A percentile compares a stretch with the other conserved stretches of the same genome.
Conservation (phyloP, 37 sponge, comb jelly and placozoan species). For the Ephydatia muelleri region DNA sequence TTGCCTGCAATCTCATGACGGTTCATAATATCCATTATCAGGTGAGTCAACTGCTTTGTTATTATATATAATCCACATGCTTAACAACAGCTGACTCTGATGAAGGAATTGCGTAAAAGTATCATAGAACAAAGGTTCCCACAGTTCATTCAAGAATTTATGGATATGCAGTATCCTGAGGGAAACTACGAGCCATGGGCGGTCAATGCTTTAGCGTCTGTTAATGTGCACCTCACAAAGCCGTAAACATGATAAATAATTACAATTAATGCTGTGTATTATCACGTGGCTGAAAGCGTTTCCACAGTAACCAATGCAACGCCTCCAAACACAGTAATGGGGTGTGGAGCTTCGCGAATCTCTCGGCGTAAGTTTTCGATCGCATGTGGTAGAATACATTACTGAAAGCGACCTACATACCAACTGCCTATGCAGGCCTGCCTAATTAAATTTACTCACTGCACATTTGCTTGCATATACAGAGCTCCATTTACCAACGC, state of each 20-base stretch:
- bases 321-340: background rate
- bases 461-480: background rate
- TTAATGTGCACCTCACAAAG: constrained; percentile 53
- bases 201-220: constrained; percentile 85
- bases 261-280: background rate
- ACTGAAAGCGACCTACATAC: too few species aligned
- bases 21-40: constrained; percentile 87
- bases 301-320: background rate
- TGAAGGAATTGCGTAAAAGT: constrained; percentile 70
- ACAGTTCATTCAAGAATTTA: constrained; percentile 74
- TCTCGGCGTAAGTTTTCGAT: background rate
- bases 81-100: constrained; percentile 68
- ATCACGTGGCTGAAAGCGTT: background rate
- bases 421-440: too few species aligned
- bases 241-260: too few species aligned
- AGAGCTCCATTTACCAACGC: background rate
- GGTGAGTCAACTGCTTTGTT: constrained; percentile 35
- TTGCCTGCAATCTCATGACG: constrained; percentile 79
- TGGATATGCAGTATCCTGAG: constrained; percentile 63
- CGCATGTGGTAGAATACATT: background rate
- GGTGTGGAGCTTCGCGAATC: background rate
- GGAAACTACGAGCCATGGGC: constrained; percentile 85
- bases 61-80: too few species aligned
- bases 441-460: too few species aligned
- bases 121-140: constrained; percentile 76